These are phyloP conservation scores for Polypterus bichir DNA, from an alignment of 2,113 vertebrate genomes.

Conservation along the genomic window DNA sequence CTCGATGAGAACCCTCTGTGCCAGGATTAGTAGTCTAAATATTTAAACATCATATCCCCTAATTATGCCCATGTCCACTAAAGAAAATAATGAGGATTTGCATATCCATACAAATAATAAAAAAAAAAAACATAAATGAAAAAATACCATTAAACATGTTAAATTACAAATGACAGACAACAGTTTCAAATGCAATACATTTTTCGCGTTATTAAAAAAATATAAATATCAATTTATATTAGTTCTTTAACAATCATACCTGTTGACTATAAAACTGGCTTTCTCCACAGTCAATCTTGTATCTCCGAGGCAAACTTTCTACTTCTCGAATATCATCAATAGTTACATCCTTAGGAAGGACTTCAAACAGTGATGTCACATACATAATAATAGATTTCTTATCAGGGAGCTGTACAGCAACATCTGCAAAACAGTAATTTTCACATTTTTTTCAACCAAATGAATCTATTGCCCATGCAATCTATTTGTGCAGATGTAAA, in stretches of 20 bases:
- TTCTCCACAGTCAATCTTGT: constrained; percentile 64
- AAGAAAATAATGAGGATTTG: too few relatives aligned
- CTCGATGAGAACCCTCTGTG: too few relatives aligned
- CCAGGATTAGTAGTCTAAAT: too few relatives aligned
- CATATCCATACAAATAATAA: too few relatives aligned
- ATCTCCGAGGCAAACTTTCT: constrained; percentile 81
- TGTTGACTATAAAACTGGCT: constrained; percentile 40
- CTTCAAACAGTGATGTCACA: constrained; percentile 89
- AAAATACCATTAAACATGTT: too few relatives aligned
- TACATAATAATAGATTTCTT: constrained; percentile 99
- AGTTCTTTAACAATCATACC: constrained; percentile 32
- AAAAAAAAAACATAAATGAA: too few relatives aligned
- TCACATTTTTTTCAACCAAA: background rate
- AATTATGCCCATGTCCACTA: too few relatives aligned
- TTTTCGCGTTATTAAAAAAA: too few relatives aligned
- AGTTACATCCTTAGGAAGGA: constrained; percentile 85
- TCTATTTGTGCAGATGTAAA: background rate
- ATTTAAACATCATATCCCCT: too few relatives aligned
- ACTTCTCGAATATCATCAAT: constrained; percentile 91
- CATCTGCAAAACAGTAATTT: constrained; percentile 49
- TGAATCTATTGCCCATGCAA: background rate
- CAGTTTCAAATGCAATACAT: too few relatives aligned
- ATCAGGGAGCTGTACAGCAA: constrained; percentile 87
- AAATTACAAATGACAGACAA: too few relatives aligned
- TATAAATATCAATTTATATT: background rate